Base-by-base conservation (phyloP, 2,113 vertebrate genomes). In the Aythya baeri region DNA sequence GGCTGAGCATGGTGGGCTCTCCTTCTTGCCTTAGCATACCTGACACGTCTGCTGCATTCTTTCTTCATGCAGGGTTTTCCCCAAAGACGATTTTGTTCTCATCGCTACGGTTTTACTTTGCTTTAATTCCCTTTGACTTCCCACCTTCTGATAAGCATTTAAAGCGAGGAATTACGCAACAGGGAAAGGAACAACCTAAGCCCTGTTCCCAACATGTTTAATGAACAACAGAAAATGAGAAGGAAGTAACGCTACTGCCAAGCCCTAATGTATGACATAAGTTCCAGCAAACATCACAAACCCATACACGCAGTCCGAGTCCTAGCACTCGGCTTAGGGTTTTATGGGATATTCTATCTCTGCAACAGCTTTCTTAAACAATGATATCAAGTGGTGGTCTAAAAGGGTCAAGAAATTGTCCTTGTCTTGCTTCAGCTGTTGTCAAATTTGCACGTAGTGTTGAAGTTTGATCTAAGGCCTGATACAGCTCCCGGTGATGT, bases 211-310 rank as follows among this genome's bases (percentile, higher is more conserved):
- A 90, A 88, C 87, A 71, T 86, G 91, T 86, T 84, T 98, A 98
- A 98, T 97, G 88, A 97, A 92, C 91, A 97, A 94, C 97, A 98
- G 97, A 97, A 93, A 91, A 93, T 17, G 72, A 93, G 92, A 62
- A 89, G 94, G 96, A 95, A 96, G 68, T 55, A 46, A 58, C 1
- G 22, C 76, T 93, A 70, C 92, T 95, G 96, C 96, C 95, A 93
- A 97, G 92, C 55, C 43, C 34, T 96, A 92, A 95, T 91, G 85
- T 82, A 70, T 74, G 83, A 94, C 93, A 86, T 79, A 78, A 86
- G 88, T 83, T 88, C 49, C 78, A 88, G 74, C 65, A 61, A 88
- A 91, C 77, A 80, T 29, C 22, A 7, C 55, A 86, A 83, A 79
- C 15, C 50, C 15, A 2, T 86, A n/a, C 20, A 43, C 62, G 54